Base-by-base conservation (phyloP, 2,888 invertebrate genomes). In the Liodrosophila aerea region DNA sequence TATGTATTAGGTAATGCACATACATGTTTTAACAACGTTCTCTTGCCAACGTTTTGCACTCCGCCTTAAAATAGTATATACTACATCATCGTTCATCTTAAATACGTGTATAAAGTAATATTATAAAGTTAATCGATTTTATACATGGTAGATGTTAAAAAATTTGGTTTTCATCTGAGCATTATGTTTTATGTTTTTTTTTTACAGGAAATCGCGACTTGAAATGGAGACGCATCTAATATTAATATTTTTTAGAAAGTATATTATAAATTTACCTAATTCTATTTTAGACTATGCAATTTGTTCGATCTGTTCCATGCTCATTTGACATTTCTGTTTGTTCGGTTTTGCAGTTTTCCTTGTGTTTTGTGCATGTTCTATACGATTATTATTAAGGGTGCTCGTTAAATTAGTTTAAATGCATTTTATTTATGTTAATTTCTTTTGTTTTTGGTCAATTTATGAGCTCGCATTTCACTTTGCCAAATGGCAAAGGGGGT, bases 91-190 rank as follows among this genome's bases (percentile, higher is more conserved):
- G 29, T 37, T 11, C 54, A 39, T 27, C 34, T 2, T 43, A 34
- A 43, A 52, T 58, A 43, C 41, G 34, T 39, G 43, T 65, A 43
- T 40, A 16, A 15, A 39, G 16, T 39, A 5, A 16, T 15, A 15
- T 39, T 39, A 39, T 33, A 39, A 18, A 12, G 7, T 40, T 16
- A n/a, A 9, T 36, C 27, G 12, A 43, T 52, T 76, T 80, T 84
- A 74, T 78, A 78, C 85, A 85, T 65, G 64, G 59, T 82, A 65
- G 54, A 64, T 61, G 45, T 71, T 68, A 33, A 39, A 76, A 73
- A 73, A 74, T 85, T 81, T 76, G 69, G 69, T 69, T 66, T 82
- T 73, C 30, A 49, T 81, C 64, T 85, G 73, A 75, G 76, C 77
- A 70, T 73, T 86, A 67, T 44, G 50, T 64, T 65, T 22, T 2